phyloP scores from a whole-genome alignment of 92 coral and sea anemone genomes.

The Hydrozoanthus gracilis region DNA sequence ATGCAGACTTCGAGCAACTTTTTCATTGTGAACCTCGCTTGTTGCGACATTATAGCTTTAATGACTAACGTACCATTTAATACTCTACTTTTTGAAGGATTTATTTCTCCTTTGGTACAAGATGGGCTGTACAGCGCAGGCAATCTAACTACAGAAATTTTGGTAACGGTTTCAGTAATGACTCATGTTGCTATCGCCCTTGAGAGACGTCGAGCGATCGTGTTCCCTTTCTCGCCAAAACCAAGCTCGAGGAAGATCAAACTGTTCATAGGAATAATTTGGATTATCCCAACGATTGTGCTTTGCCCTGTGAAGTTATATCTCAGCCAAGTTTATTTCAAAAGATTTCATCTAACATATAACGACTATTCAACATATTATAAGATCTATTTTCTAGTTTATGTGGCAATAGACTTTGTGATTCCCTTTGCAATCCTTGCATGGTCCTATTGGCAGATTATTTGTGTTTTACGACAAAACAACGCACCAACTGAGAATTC shows the following conservation, averaged over 20 bases:
- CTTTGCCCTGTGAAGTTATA: neutral
- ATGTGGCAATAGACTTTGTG: neutral
- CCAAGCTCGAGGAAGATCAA: neutral
- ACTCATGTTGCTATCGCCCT: slow-evolving; percentile 18
- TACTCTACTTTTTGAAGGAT: neutral
- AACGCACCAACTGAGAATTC: neutral
- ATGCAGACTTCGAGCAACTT: slow-evolving; percentile 11
- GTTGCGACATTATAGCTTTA: slow-evolving; percentile 4
- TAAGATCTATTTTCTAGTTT: neutral
- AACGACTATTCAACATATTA: no score
- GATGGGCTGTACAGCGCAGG: neutral
- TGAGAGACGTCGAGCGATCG: slow-evolving; percentile 15
- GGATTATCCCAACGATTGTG: neutral
- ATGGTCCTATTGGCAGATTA: neutral
- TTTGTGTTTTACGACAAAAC: neutral
- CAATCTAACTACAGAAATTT: neutral
- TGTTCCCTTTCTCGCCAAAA: slow-evolving; percentile 6
- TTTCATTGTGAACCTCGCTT: slow-evolving; percentile 1
- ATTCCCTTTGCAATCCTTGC: neutral
- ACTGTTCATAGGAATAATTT: neutral
- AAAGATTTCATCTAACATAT: neutral
- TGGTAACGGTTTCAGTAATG: neutral
- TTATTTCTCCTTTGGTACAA: neutral
- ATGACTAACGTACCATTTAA: neutral
- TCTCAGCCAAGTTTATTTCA: neutral